Conservation (phyloP, 2,888 invertebrate genomes). For the Nowickia ferox region DNA sequence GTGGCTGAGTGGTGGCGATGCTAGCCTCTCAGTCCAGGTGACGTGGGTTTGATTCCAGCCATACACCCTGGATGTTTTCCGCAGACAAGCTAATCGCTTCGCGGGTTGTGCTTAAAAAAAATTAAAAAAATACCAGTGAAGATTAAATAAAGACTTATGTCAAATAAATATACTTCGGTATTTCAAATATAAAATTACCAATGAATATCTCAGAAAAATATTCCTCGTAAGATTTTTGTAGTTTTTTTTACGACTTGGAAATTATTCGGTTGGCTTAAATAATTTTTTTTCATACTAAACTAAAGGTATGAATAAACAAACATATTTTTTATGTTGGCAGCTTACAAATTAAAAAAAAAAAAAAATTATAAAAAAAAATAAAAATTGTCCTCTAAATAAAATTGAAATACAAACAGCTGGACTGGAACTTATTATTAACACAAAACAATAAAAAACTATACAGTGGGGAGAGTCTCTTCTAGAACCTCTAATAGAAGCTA, state of each 20-base stretch:
- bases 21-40: too few species aligned
- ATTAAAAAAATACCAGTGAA: too few species aligned
- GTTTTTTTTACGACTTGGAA: not conserved
- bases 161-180: too few species aligned
- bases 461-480: constrained; percentile 54
- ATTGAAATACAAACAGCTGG: constrained; percentile 64
- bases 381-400: constrained; percentile 65
- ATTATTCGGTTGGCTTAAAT: constrained; percentile 8
- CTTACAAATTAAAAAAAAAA: not conserved
- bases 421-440: constrained; percentile 60
- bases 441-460: constrained; percentile 21
- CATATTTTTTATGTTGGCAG: constrained; percentile 3
- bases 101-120: too few species aligned
- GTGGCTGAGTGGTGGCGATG: too few species aligned
- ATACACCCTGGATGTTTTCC: too few species aligned
- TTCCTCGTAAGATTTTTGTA: not conserved
- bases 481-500: constrained; percentile 20
- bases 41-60: too few species aligned
- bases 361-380: constrained; percentile 8
- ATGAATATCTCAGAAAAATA: not conserved
- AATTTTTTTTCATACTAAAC: not conserved
- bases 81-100: too few species aligned
- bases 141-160: too few species aligned
- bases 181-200: too few species aligned
- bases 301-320: constrained; percentile 27